Evolutionary conservation across 30 jellyfish, hydroid and myxozoan species (phyloP), one percentile per base, ranked within the genome.

Genomic region (Cassiopea andromeda): DNA sequence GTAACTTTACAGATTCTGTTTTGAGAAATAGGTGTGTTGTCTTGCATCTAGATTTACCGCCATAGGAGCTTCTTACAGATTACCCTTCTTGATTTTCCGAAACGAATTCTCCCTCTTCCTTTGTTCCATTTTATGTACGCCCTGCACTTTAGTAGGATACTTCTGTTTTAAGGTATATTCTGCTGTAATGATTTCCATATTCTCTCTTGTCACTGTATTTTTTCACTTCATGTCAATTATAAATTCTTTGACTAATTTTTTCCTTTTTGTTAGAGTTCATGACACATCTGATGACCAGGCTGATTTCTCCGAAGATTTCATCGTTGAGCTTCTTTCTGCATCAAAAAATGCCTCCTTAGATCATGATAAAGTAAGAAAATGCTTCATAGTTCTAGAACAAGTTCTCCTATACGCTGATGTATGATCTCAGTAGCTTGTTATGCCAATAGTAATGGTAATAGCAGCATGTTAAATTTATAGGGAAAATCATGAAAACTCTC

Each of bases 1-100:
- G 98, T 46, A 94, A 94, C 69, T 90, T 94, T 58, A 91, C 98
- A 19, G 97, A 94, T 78, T 90, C 96, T 10, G 77, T 94, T 9
- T 73, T 91, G 61, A 94, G 82, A 46, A 87, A 94, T 80, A 75
- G 80, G 99, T 94, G 64, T 49, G 87, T 61, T 57, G 68, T 5
- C 75, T 84, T 27, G 68, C 7, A n/a, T n/a, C n/a, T n/a, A n/a
- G n/a, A n/a, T n/a, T n/a, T n/a, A n/a, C n/a, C n/a, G n/a, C n/a
- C n/a, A n/a, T n/a, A n/a, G n/a, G n/a, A n/a, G n/a, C n/a, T n/a
- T n/a, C n/a, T n/a, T n/a, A n/a, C n/a, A n/a, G n/a, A n/a, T n/a
- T n/a, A n/a, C n/a, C n/a, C n/a, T n/a, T n/a, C n/a, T n/a, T n/a
- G n/a, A n/a, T n/a, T n/a, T n/a, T n/a, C n/a, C n/a, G n/a, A n/a